Base-by-base conservation (phyloP, 2,797 vertebrate genomes). In the Periparus ater region DNA sequence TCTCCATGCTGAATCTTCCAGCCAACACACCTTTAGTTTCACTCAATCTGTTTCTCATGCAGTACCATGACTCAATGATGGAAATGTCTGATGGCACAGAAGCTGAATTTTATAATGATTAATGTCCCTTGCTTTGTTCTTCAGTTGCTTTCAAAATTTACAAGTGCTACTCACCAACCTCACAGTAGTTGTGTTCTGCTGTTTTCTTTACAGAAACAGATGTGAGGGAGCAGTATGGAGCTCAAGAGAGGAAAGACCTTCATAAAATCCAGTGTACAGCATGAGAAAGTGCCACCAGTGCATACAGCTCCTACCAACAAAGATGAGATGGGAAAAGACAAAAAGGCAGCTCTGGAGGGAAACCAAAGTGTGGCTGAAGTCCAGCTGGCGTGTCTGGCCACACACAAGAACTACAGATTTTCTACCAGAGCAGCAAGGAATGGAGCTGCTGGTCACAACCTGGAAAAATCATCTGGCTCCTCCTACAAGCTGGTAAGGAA, bases 181-280 rank as follows among this genome's bases (percentile, higher is more conserved):
- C 68, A 78, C 36, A 9, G 2, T 19, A 19, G 50, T 54, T 93
- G 67, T 79, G 15, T 85, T 73, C 65, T 96, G 30, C 54, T 91
- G 13, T 90, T 97, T 93, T 89, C 29, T 77, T 94, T 73, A 51
- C 89, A 98, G 97, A 89, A 86, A 62, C 75, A 44, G n/a, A 83
- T 77, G 76, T 79, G 71, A 93, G 57, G 51, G 73, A 76, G 48
- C 55, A 97, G 45, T 14, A 98, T 98, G 98, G 98, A 98, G 79
- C 95, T 98, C 82, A 98, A 92, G 91, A 97, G 98, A 93, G 98
- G 98, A 76, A 98, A 98, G 88, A 98, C 98, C 17, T 98, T 98
- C 95, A 98, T 98, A 91, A 98, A 98, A 93, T 98, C 96, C 66
- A 98, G 96, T 17, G 85, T 95, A 54, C 98, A 98, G 51, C 96